These are phyloP conservation scores for Otus sunia DNA, from an alignment of 2,113 vertebrate species.

Conservation along the genomic window DNA sequence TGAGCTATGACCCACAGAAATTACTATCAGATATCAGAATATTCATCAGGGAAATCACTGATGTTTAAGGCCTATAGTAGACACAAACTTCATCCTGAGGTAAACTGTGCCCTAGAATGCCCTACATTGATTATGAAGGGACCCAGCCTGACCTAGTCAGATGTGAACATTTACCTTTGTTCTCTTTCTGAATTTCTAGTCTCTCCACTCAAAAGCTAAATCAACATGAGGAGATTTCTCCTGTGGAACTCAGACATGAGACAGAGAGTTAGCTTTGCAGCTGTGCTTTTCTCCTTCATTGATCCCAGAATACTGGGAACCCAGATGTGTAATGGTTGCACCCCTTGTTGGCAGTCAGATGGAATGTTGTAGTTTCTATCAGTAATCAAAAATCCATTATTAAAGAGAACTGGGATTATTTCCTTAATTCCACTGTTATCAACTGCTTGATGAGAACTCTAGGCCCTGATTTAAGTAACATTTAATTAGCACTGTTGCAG, in stretches of 20 bases:
- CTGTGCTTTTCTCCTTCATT: background rate
- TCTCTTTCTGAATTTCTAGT: background rate
- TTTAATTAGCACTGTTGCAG: conserved; percentile 26
- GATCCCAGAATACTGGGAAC: background rate
- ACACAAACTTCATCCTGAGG: background rate
- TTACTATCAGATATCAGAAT: background rate
- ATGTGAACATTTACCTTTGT: background rate
- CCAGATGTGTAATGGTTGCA: background rate
- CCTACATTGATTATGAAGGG: background rate
- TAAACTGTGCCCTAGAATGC: background rate
- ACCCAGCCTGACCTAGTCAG: background rate
- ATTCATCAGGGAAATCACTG: background rate
- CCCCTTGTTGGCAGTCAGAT: background rate
- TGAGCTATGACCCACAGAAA: background rate
- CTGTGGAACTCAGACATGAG: background rate
- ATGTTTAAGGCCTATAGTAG: background rate
- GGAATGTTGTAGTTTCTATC: background rate
- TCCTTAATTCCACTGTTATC: conserved; percentile 1
- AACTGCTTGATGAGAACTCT: background rate
- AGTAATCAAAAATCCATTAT: conserved; percentile 42
- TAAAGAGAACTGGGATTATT: conserved; percentile 4
- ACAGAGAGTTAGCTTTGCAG: background rate
- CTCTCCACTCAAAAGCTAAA: background rate
- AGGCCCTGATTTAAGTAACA: conserved; percentile 9
- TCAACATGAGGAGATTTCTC: background rate